Conservation (phyloP, 2,113 vertebrate species). For the Rhizomys pruinosus region DNA sequence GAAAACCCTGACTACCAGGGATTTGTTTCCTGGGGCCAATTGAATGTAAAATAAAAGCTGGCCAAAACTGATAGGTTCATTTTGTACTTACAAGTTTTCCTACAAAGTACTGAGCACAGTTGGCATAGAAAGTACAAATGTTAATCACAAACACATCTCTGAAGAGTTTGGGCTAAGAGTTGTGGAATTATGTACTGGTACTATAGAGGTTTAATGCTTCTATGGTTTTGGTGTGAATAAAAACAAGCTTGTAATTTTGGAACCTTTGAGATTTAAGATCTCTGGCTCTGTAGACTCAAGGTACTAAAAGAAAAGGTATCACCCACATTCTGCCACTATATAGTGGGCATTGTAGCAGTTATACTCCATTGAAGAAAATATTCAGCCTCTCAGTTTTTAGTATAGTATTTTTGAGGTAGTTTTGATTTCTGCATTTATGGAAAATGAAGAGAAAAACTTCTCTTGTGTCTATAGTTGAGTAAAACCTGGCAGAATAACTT, state of each 20-base stretch:
- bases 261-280: conserved; percentile 35
- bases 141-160: not conserved
- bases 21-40: not conserved
- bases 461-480: not conserved
- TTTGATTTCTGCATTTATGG: not conserved
- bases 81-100: conserved; percentile 24
- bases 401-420: not conserved
- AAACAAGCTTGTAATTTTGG: conserved; percentile 17
- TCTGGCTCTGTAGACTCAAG: conserved; percentile 25
- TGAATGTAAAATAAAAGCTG: conserved; percentile 60
- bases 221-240: conserved; percentile 10
- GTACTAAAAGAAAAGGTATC: conserved; percentile 30
- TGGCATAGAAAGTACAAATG: not conserved
- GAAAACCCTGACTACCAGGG: not conserved
- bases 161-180: conserved; percentile 31
- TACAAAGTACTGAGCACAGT: not conserved
- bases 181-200: conserved; percentile 28
- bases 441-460: too few relatives aligned
- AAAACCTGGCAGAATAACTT: conserved; percentile 2
- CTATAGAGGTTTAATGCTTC: not conserved
- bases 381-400: not conserved
- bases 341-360: not conserved
- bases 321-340: not conserved
- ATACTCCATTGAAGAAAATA: conserved; percentile 6
- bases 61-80: conserved; percentile 28